Base-by-base conservation (phyloP, 2,888 invertebrate species). In the Phlogophora meticulosa region DNA sequence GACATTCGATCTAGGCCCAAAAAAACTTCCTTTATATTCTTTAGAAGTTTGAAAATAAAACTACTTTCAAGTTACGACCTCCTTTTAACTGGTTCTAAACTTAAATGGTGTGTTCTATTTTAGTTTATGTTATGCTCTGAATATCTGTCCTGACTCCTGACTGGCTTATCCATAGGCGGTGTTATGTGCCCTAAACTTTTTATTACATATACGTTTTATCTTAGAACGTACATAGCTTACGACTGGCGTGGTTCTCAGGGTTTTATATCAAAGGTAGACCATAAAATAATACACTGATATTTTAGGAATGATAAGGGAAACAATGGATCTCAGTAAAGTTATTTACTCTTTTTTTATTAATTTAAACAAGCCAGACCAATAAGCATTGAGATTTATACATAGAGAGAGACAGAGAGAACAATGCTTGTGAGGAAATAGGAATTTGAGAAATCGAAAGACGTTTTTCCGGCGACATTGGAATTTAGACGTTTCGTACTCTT, bases 71-170 rank as follows among this genome's bases (percentile, higher is more conserved):
- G 28, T 51, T 40, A 32, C 42, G 24, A 13, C 42, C n/a, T 66
- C 45, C 32, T 58, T 60, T 57, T 52, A 32, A 36, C 38, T 43
- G 22, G 38, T 73, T 45, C 45, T 20, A 40, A 60, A 66, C 42
- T 51, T 49, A 51, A 43, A 59, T 24, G n/a, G 28, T 24, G 22
- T 49, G 9, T 34, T 73, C 51, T 73, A 45, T 59, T 59, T 66
- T 38, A 36, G 24, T 59, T 40, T 46, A 34, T 40, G 32, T 40
- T 46, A 34, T 40, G 32, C 24, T 59, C 60, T 34, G 40, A 59
- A 40, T 70, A 48, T 48, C 20, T 28, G 28, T 28, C 28, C 28
- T 28, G 28, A 2, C 5, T 28, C 28, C 28, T 28, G 28, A 2
- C 5, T 28, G 28, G 38, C 13, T 7, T 58, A 36, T 17, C 13